Evolutionary conservation across 2,888 invertebrate genomes (phyloP), one percentile per base, ranked within the genome.

Genomic region (Epirrhoe tristata): DNA sequence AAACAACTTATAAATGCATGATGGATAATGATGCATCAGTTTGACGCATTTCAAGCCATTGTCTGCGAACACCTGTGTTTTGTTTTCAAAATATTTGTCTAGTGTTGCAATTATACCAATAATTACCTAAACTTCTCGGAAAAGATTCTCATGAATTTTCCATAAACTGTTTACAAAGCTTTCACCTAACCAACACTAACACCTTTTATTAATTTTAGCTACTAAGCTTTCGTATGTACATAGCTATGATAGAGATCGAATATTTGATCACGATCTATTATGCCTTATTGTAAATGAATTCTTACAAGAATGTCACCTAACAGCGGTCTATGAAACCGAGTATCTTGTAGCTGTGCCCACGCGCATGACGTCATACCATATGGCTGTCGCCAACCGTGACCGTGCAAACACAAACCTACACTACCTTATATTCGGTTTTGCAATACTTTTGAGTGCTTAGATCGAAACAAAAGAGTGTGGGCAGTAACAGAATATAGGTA

Each of bases 301-400:
- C 52, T 52, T 52, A 32, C 10, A 39, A 39, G 39, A 55, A 16
- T 55, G 48, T 48, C 48, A 6, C 32, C 39, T 36, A 36, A 36
- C 32, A 50, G 24, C 32, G 17, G 0, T 58, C 24, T 3, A 50
- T 12, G 39, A 16, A 55, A 48, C 17, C 57, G 53, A 58, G 36
- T 55, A 43, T 10, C 32, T 62, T 52, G 24, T 24, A 36, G 39
- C 43, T 36, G 58, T 74, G 78, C 83, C 80, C 82, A 81, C 81
- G 81, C 83, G 79, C 77, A 77, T 81, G 78, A 78, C 77, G 76
- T 77, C 75, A 77, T 71, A 73, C 83, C 84, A 83, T 83, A 81
- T 84, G 85, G 81, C 72, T 65, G 73, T 66, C 66, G 73, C 66
- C 67, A 70, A 52, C 72, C 74, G 72, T 73, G 73, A 67, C 72